Base-by-base conservation (phyloP, 2,888 invertebrate genomes). In the Timandra comae region DNA sequence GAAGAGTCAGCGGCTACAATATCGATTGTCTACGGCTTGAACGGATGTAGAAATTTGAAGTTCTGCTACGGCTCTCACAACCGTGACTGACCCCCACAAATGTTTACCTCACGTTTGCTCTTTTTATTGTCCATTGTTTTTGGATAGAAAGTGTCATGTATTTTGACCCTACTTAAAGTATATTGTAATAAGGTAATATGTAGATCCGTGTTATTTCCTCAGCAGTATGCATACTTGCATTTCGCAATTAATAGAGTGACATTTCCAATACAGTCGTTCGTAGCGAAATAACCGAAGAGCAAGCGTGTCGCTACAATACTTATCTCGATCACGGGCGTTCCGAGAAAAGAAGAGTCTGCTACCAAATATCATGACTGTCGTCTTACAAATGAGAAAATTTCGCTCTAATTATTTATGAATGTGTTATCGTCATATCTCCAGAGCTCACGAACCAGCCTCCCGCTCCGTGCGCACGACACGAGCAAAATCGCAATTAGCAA, bases 321-420 rank as follows among this genome's bases (percentile, higher is more conserved):
- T 79, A 85, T 84, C 84, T 76, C 63, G 76, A 84, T 84, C 63
- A 60, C 60, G 56, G 24, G 64, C 54, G 62, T 85, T 85, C 85
- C 61, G 52, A 78, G 85, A 85, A 85, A 71, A 69, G 67, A 62
- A 66, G 71, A 67, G 67, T 69, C 72, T 65, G 76, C 78, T 66
- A 74, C 82, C 82, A 82, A 85, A 85, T 85, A 85, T 85, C 85
- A 80, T 80, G 84, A 74, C 80, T 80, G 75, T 78, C 76, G 81
- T 79, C 78, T 80, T 84, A 85, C 85, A 85, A 85, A 85, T 85
- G 85, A 84, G 85, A 85, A 85, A 85, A 85, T 84, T 85, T 85
- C 75, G 79, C 82, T 85, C 85, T 85, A 85, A 85, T 85, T 85
- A 85, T 85, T 85, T 85, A 85, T 85, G 85, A 85, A 84, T 85